A percentile compares a stretch with the other conserved stretches of the same genome.
phyloP scores from a whole-genome alignment of 2,113 vertebrate genomes.

The Oreamnos americanus region DNA sequence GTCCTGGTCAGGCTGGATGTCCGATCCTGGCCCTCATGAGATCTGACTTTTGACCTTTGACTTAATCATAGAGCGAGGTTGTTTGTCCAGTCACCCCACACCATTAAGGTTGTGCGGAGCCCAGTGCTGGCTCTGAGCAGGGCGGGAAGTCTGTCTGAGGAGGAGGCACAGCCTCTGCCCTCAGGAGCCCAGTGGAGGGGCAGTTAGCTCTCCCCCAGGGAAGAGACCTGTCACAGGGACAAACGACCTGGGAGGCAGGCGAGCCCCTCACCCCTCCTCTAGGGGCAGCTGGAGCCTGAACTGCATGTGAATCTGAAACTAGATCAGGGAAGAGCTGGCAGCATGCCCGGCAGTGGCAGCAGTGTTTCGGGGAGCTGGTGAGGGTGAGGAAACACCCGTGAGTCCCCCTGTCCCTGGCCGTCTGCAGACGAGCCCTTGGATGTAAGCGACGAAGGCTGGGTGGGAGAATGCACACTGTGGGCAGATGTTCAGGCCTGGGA shows the following conservation, averaged over 20 bases:
- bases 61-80: not conserved
- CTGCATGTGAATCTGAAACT: not conserved
- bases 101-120: too few relatives aligned
- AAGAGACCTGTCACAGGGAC: not conserved
- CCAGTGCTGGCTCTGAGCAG: not conserved
- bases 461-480: too few relatives aligned
- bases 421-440: not conserved
- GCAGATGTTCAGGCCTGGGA: not conserved
- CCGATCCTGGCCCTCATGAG: not conserved
- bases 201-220: not conserved
- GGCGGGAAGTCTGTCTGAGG: not conserved
- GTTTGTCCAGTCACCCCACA: not conserved
- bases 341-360: not conserved
- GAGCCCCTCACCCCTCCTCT: not conserved
- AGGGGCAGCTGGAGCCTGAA: not conserved
- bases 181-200: not conserved
- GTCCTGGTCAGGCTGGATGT: not conserved
- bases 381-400: fast-evolving
- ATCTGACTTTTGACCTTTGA: not conserved
- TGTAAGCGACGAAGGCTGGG: not conserved
- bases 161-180: not conserved
- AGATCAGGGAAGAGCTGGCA: not conserved
- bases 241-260: not conserved
- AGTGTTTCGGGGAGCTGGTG: not conserved
- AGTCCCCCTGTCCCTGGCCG: not conserved